Evolutionary conservation across 1,140 invertebrate species (phyloP), one percentile per base, ranked within the genome.

Genomic region (Ceratina calcarata): DNA sequence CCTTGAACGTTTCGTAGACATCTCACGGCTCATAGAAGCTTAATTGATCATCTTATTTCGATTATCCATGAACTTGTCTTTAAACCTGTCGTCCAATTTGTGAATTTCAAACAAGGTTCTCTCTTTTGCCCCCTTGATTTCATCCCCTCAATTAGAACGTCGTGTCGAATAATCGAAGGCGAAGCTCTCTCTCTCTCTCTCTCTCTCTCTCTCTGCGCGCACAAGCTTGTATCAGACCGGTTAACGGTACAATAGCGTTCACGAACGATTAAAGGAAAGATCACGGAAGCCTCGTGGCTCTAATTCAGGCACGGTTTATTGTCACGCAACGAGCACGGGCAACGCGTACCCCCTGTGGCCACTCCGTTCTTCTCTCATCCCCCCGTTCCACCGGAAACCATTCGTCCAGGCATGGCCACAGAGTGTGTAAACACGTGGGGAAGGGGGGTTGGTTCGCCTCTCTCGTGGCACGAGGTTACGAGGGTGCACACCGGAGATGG

Each of bases 341-440:
- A 78, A 71, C 60, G 61, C 53, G 61, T 64, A 18, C 60, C 20
- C 65, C 24, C 57, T 55, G 8, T 16, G 18, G n/a, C 16, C 22
- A 15, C 53, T 10, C 1, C 12, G 27, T 20, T 24, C 2, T n/a
- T 8, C 16, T 12, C 15, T n/a, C 13, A 16, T 8, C 15, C 32
- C 13, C n/a, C 57, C 20, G n/a, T 22, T 24, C 16, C 61, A 37
- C 58, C 77, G 76, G 75, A 79, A 85, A 86, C 83, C 84, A 86
- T 86, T 86, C 82, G 83, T 86, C 75, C 83, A 74, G 71, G 80
- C 83, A 82, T 79, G 60, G 80, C 83, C 84, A 82, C 61, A 68
- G 67, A 79, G 84, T 82, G 72, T 82, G 84, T 86, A 85, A 86
- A 86, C 80, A 86, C 76, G 71, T 60, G 83, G 78, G 69, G 82